phyloP scores from a whole-genome alignment of 2,797 vertebrate species.

The Setipinna tenuifilis region DNA sequence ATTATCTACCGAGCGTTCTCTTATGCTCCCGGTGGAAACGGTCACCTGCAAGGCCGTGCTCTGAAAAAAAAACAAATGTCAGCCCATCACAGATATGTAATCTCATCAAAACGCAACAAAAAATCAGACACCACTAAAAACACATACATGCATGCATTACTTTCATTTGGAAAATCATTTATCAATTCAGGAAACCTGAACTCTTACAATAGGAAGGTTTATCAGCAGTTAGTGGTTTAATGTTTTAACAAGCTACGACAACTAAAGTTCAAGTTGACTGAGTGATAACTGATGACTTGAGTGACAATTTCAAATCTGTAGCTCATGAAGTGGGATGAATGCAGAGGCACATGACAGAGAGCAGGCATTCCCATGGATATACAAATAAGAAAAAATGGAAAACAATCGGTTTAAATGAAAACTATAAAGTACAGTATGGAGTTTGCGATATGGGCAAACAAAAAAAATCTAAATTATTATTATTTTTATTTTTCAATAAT shows the following conservation, averaged over 20 bases:
- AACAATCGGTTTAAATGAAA: no score
- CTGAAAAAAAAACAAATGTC: slow-evolving; percentile 85
- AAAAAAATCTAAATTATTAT: no score
- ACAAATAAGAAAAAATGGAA: background rate
- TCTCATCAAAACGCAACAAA: slow-evolving; percentile 53
- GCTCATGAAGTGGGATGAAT: background rate
- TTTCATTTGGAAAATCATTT: slow-evolving; percentile 1
- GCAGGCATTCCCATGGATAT: background rate
- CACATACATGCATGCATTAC: slow-evolving; percentile 33
- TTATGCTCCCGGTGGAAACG: slow-evolving; percentile 86
- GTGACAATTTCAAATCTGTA: background rate
- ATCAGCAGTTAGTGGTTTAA: background rate
- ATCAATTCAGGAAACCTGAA: slow-evolving; percentile 7
- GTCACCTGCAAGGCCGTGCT: slow-evolving; percentile 86
- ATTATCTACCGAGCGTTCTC: slow-evolving; percentile 84
- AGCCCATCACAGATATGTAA: slow-evolving; percentile 80
- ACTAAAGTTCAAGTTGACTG: slow-evolving; percentile 14
- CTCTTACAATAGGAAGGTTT: background rate
- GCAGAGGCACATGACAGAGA: background rate
- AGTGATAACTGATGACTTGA: slow-evolving; percentile 10
- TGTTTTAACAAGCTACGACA: background rate
- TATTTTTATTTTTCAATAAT: no score
- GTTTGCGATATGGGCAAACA: no score
- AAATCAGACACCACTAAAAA: slow-evolving; percentile 50
- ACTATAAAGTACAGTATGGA: no score